Base-by-base conservation (phyloP, 2,888 invertebrate species). In the Abrostola tripartita region DNA sequence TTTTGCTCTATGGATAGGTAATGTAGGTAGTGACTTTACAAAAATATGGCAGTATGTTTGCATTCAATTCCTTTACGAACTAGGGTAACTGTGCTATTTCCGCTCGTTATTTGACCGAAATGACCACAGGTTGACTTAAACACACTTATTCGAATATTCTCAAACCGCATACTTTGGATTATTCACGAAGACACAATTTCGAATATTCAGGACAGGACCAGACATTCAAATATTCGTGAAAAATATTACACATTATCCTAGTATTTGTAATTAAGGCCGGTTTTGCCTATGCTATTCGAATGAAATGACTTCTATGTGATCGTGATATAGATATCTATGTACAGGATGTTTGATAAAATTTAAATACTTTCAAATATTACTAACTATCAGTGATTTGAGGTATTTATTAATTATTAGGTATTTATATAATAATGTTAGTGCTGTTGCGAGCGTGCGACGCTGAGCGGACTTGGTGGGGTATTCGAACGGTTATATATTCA, bases 41-140 rank as follows among this genome's bases (percentile, higher is more conserved):
- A 90, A 90, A 90, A 88, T 90, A 91, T 94, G 94, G 93, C 94
- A 94, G 94, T 94, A 89, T 89, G 82, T 88, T 90, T 90, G 88
- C 87, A 85, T 91, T 94, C 93, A 94, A 94, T 94, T 94, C 93
- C 93, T 88, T 90, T 86, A 81, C 76, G 71, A 82, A 77, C 73
- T 79, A 78, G 68, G 76, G 76, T 76, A 65, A 65, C 67, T 78
- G 77, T 81, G 65, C 62, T 75, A 61, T 81, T 71, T 61, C 70
- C 56, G 24, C 24, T 24, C 24, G 57, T 63, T 51, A 53, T 60
- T 73, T 68, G 71, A 78, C 66, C 38, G 63, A 75, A 70, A 64
- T 65, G 59, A 65, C 57, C 60, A 56, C 68, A 70, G 52, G 53
- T 65, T 65, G 65, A 52, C 57, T 67, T 74, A 64, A 24, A 69